These are phyloP conservation scores for Bovichtus diacanthus DNA, from an alignment of 2,797 vertebrate species.

Conservation along the genomic window DNA sequence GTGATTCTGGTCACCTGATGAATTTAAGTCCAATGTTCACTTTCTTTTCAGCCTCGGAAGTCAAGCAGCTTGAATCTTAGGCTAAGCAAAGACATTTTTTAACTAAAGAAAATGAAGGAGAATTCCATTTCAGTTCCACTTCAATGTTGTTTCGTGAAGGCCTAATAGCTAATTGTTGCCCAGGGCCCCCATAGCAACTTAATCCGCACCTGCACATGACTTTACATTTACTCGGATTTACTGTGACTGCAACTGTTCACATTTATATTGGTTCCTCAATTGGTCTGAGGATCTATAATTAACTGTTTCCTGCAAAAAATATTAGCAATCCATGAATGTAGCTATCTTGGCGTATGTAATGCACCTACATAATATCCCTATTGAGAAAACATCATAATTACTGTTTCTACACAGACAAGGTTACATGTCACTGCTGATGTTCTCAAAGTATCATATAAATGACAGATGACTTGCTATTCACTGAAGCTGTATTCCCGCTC, in stretches of 20 bases:
- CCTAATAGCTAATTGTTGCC: background rate
- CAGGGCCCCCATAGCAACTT: background rate
- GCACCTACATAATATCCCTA: slow-evolving; percentile 21
- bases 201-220: background rate
- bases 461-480: slow-evolving; percentile 61
- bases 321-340: slow-evolving; percentile 2
- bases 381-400: slow-evolving; percentile 53
- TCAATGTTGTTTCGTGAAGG: background rate
- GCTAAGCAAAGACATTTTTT: no score
- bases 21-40: background rate
- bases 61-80: background rate
- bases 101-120: no score
- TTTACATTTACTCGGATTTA: slow-evolving; percentile 3
- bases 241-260: background rate
- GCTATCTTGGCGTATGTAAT: background rate
- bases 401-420: slow-evolving; percentile 38
- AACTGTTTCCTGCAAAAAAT: slow-evolving; percentile 6
- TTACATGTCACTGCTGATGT: slow-evolving; percentile 38
- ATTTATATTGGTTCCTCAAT: background rate
- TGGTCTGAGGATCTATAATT: background rate
- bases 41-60: background rate
- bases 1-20: background rate
- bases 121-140: no score
- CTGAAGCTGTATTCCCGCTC: slow-evolving; percentile 51
- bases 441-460: slow-evolving; percentile 52